Evolutionary conservation across 1,140 invertebrate genomes (phyloP).

Genomic region (Aphaenogaster ashmeadi): DNA sequence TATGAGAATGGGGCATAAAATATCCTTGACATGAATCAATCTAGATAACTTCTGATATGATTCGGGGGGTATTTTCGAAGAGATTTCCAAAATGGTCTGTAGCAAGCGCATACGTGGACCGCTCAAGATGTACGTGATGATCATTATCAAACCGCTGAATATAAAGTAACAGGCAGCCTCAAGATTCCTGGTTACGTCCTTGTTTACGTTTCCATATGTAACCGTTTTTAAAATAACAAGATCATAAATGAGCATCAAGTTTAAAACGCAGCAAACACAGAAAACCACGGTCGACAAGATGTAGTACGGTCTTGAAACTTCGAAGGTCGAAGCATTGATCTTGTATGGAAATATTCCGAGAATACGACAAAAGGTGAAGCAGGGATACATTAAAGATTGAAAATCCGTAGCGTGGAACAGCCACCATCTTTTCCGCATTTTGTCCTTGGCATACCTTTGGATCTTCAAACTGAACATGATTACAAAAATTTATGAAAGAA

Average conservation of each 20-base stretch:
- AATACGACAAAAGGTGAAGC: slow-evolving; percentile 63
- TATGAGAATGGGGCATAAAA: background rate
- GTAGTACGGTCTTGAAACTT: slow-evolving; percentile 31
- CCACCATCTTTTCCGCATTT: slow-evolving; percentile 52
- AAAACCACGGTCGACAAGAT: slow-evolving; percentile 64
- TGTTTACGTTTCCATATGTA: background rate
- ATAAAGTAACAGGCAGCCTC: background rate
- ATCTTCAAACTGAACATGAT: background rate
- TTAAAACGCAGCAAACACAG: background rate
- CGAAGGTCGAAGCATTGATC: slow-evolving; percentile 21
- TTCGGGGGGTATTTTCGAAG: background rate
- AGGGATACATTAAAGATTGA: slow-evolving; percentile 57
- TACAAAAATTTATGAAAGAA: background rate
- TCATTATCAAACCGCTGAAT: background rate
- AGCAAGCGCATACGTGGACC: background rate
- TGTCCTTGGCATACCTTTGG: no score
- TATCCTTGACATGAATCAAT: background rate
- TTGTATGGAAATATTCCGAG: slow-evolving; percentile 73
- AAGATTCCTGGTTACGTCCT: background rate
- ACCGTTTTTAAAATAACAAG: slow-evolving; percentile 47
- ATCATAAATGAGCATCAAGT: slow-evolving; percentile 54
- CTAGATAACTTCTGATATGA: background rate
- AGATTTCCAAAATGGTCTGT: background rate
- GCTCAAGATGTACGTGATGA: background rate
- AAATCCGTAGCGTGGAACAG: slow-evolving; percentile 49